Percentiles rank a stretch among this genome's conserved stretches.
phyloP scores from a whole-genome alignment of 1,140 invertebrate genomes.

The Lepidurus couesii region DNA sequence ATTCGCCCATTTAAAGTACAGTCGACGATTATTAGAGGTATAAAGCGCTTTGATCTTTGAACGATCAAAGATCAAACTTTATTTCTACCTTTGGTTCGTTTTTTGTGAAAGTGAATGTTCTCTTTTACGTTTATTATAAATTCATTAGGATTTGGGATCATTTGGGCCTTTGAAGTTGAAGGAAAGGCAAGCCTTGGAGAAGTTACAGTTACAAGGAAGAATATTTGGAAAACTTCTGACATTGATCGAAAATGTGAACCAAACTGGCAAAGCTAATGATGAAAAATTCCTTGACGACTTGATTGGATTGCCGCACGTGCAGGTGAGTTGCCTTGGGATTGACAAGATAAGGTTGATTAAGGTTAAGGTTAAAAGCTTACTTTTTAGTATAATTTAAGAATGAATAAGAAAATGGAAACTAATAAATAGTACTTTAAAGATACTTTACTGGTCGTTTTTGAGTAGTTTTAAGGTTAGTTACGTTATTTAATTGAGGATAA shows the following conservation, averaged over 20 bases:
- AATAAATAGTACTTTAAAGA: no score
- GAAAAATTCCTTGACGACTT: conserved; percentile 36
- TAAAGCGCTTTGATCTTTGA: no score
- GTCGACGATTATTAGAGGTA: conserved; percentile 48
- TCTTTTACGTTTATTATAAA: neutral
- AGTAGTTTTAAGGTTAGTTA: no score
- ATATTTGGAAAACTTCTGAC: conserved; percentile 46
- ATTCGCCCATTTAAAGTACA: conserved; percentile 47
- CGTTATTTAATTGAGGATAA: no score
- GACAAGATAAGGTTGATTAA: conserved; percentile 23
- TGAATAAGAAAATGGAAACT: no score
- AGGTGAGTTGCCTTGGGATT: conserved; percentile 32
- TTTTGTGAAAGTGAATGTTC: neutral
- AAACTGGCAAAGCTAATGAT: conserved; percentile 25
- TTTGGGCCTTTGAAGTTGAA: conserved; percentile 50
- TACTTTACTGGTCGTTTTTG: no score
- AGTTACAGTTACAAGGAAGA: conserved; percentile 46
- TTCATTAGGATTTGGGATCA: conserved; percentile 47
- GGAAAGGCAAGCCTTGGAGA: conserved; percentile 47
- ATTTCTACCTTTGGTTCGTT: neutral
- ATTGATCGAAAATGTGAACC: conserved; percentile 38
- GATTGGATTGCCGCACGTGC: conserved; percentile 38
- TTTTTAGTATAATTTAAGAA: no score
- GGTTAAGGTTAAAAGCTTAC: no score
- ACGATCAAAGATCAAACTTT: no score